These are phyloP conservation scores for Pseudomyrmex dendroicus DNA, from an alignment of 1,140 invertebrate genomes.

Conservation along the genomic window DNA sequence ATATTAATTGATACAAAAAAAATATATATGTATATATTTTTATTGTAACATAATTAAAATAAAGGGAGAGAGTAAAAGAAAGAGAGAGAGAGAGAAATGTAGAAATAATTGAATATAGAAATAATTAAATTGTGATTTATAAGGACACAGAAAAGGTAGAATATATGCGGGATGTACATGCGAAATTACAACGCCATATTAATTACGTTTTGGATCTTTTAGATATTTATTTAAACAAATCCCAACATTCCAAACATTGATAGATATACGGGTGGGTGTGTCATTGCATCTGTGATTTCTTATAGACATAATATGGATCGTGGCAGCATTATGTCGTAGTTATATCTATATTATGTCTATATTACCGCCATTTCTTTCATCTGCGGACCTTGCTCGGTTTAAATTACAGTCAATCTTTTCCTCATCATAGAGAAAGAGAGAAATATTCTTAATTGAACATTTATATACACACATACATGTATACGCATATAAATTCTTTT, in stretches of 20 bases:
- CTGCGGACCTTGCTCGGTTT: background rate
- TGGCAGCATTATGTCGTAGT: constrained; percentile 2
- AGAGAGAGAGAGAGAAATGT: background rate
- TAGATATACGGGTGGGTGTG: constrained; percentile 63
- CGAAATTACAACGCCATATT: constrained; percentile 30
- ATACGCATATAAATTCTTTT: background rate
- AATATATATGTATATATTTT: background rate
- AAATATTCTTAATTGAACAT: background rate
- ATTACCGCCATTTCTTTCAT: constrained; percentile 16
- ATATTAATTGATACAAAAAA: background rate
- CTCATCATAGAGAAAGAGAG: background rate
- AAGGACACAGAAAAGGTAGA: background rate
- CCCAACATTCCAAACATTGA: constrained; percentile 84
- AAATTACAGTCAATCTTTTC: background rate
- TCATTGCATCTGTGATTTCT: constrained; percentile 19
- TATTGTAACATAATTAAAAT: background rate
- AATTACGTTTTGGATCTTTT: constrained; percentile 78
- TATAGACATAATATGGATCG: constrained; percentile 35
- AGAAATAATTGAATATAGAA: too few relatives aligned
- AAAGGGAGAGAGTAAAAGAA: background rate
- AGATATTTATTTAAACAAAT: constrained; percentile 84
- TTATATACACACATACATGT: background rate
- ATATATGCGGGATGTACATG: background rate
- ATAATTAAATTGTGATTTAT: too few relatives aligned
- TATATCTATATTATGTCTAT: constrained; percentile 21